Conservation (phyloP, 2,113 vertebrate species). For the Excalfactoria chinensis region DNA sequence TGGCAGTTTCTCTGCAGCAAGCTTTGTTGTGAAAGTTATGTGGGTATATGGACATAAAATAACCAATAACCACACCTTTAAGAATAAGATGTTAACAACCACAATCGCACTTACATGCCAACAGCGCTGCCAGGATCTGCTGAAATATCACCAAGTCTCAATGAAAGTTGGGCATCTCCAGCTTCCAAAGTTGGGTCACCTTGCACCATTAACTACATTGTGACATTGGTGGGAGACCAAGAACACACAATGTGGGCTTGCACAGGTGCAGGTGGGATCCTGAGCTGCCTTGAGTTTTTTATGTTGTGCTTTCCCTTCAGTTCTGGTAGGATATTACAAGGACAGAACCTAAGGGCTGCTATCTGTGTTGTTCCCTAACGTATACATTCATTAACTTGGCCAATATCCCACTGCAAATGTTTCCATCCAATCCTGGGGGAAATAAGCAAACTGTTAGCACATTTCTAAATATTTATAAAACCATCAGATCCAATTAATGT, state of each 20-base stretch:
- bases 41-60: not conserved
- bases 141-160: not conserved
- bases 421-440: constrained; percentile 4
- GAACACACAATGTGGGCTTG: fast-evolving
- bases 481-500: constrained; percentile 39
- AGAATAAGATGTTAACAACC: not conserved
- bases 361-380: fast-evolving
- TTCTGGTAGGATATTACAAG: not conserved
- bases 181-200: not conserved
- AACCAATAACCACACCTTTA: not conserved
- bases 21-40: not conserved
- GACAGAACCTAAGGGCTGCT: fast-evolving
- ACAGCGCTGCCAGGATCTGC: not conserved
- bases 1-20: not conserved
- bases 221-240: not conserved
- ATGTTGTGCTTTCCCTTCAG: fast-evolving
- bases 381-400: not conserved
- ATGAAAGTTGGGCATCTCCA: fast-evolving
- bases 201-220: fast-evolving
- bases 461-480: constrained; percentile 64
- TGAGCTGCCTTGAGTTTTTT: fast-evolving
- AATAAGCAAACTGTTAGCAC: constrained; percentile 30
- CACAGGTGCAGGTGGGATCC: not conserved
- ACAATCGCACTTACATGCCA: fast-evolving
- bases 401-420: constrained; percentile 33